Conservation (phyloP, 2,113 vertebrate species). For the Lucifuga dentata region DNA sequence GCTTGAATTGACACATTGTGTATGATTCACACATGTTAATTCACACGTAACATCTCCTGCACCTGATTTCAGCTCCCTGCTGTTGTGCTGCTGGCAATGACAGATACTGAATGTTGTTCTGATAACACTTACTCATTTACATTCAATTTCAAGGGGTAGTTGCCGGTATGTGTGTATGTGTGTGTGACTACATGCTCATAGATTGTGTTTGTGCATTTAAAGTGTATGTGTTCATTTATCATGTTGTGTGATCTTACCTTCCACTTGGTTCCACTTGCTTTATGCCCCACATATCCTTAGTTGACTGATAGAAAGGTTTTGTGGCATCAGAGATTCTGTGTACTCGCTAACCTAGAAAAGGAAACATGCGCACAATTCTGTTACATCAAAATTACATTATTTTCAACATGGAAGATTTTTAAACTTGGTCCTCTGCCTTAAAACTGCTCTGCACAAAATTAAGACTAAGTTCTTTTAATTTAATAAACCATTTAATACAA, state of each 20-base stretch:
- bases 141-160: slow-evolving; percentile 37
- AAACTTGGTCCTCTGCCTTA: background rate
- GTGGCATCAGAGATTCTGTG: slow-evolving; percentile 7
- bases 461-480: slow-evolving; percentile 16
- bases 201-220: background rate
- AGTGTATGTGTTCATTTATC: slow-evolving; percentile 9
- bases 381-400: background rate
- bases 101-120: slow-evolving; percentile 43
- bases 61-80: slow-evolving; percentile 50
- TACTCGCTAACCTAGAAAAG: slow-evolving; percentile 11
- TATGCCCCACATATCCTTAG: no score
- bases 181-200: no score
- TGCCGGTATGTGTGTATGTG: slow-evolving; percentile 14
- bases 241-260: slow-evolving; percentile 24
- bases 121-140: slow-evolving; percentile 54
- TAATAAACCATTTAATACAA: slow-evolving; percentile 2
- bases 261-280: background rate
- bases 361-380: background rate
- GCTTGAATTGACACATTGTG: slow-evolving; percentile 42
- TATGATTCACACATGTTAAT: slow-evolving; percentile 57
- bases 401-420: slow-evolving; percentile 2
- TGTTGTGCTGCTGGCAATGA: slow-evolving; percentile 46
- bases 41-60: no score
- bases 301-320: slow-evolving; percentile 15
- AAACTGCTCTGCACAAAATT: background rate